phyloP scores from a whole-genome alignment of 2,888 invertebrate species.

The Fabriciana adippe region DNA sequence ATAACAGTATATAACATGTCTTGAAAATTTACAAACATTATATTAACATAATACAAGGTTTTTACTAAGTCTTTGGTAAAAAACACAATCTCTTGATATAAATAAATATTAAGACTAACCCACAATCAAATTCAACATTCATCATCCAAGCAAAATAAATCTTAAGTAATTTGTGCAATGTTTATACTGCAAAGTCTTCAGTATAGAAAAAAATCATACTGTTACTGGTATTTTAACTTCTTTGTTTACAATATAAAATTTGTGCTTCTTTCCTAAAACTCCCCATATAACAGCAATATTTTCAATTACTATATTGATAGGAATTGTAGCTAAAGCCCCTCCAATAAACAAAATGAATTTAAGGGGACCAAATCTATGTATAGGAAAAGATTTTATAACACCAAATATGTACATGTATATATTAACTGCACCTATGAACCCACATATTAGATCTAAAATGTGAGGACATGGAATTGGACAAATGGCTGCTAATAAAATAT shows the following conservation, averaged over 20 bases:
- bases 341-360: slow-evolving; percentile 90
- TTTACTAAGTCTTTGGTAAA: slow-evolving; percentile 47
- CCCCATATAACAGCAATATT: slow-evolving; percentile 98
- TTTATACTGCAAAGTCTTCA: slow-evolving; percentile 33
- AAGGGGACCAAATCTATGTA: slow-evolving; percentile 91
- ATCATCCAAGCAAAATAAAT: slow-evolving; percentile 44
- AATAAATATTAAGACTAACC: slow-evolving; percentile 28
- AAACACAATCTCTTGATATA: slow-evolving; percentile 32
- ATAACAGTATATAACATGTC: slow-evolving; percentile 27
- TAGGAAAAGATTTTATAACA: slow-evolving; percentile 96
- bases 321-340: slow-evolving; percentile 94
- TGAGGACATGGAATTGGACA: slow-evolving; percentile 95
- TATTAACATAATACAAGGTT: slow-evolving; percentile 38
- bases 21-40: slow-evolving; percentile 34
- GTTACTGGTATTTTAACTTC: slow-evolving; percentile 88
- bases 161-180: slow-evolving; percentile 67
- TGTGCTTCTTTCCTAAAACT: slow-evolving; percentile 95
- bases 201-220: slow-evolving; percentile 70
- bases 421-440: slow-evolving; percentile 95
- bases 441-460: slow-evolving; percentile 91
- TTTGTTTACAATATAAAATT: slow-evolving; percentile 98
- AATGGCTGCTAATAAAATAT: slow-evolving; percentile 90
- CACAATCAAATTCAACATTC: slow-evolving; percentile 48
- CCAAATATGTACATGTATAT: slow-evolving; percentile 99
- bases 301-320: slow-evolving; percentile 96